Conservation (phyloP, 1,140 invertebrate species). For the Nebria ingens region DNA sequence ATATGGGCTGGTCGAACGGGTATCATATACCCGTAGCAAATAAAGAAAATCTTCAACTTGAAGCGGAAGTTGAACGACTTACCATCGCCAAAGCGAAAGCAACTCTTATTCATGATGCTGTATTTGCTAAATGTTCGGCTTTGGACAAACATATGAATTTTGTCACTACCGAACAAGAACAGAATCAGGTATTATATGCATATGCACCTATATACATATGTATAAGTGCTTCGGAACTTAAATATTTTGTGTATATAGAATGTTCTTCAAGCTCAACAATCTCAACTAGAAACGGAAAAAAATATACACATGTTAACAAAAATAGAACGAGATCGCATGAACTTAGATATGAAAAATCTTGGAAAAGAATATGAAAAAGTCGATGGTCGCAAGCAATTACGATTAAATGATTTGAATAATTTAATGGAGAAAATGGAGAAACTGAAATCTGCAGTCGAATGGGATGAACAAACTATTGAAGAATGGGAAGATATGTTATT, state of each 20-base stretch:
- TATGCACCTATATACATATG: neutral
- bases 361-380: conserved; percentile 40
- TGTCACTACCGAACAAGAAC: conserved; percentile 41
- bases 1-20: conserved; percentile 59
- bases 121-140: conserved; percentile 33
- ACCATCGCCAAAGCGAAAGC: conserved; percentile 23
- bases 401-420: conserved; percentile 22
- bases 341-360: conserved; percentile 38
- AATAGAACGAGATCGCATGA: conserved; percentile 39
- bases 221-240: too few relatives aligned
- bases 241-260: too few relatives aligned
- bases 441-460: conserved; percentile 44
- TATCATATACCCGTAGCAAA: conserved; percentile 62
- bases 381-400: conserved; percentile 31
- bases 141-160: conserved; percentile 41
- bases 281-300: conserved; percentile 50
- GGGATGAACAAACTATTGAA: conserved; percentile 47
- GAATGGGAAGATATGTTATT: conserved; percentile 51
- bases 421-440: conserved; percentile 44
- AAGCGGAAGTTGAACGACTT: conserved; percentile 40
- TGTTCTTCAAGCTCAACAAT: conserved; percentile 45
- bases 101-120: conserved; percentile 19
- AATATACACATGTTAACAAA: conserved; percentile 40
- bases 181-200: conserved; percentile 39
- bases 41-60: conserved; percentile 53